phyloP scores from a whole-genome alignment of 2,113 vertebrate genomes.

The Sphaerodactylus townsendi region DNA sequence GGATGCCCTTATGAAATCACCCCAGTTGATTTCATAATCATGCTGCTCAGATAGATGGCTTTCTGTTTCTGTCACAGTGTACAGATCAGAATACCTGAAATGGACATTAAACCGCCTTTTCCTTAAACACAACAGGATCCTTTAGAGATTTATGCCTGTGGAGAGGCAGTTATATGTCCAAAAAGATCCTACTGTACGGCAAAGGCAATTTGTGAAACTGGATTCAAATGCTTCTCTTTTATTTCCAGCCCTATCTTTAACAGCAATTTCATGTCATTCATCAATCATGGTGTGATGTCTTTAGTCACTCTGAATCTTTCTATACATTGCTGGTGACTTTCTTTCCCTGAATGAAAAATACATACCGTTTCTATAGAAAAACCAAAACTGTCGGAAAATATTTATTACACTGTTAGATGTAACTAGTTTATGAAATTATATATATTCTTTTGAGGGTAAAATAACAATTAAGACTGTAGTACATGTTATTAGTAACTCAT shows the following conservation, averaged over 20 bases:
- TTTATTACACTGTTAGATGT: neutral
- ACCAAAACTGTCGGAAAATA: neutral
- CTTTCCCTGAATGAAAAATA: neutral
- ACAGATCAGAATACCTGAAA: neutral
- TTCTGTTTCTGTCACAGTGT: neutral
- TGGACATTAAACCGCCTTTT: neutral
- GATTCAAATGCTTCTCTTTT: constrained; percentile 2
- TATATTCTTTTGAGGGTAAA: neutral
- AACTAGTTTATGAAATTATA: neutral
- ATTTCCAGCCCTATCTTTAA: neutral
- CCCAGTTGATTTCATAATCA: no score
- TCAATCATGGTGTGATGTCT: neutral
- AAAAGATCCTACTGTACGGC: neutral
- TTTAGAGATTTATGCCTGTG: neutral
- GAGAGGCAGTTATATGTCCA: neutral
- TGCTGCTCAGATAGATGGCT: neutral
- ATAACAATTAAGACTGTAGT: constrained; percentile 11
- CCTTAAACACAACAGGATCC: neutral
- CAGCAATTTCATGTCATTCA: neutral
- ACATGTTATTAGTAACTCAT: neutral
- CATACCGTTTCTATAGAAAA: neutral
- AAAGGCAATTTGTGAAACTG: neutral
- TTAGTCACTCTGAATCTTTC: neutral
- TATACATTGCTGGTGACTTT: neutral
- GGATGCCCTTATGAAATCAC: neutral